Conservation (phyloP, 2,797 vertebrate species). For the Astyanax mexicanus region DNA sequence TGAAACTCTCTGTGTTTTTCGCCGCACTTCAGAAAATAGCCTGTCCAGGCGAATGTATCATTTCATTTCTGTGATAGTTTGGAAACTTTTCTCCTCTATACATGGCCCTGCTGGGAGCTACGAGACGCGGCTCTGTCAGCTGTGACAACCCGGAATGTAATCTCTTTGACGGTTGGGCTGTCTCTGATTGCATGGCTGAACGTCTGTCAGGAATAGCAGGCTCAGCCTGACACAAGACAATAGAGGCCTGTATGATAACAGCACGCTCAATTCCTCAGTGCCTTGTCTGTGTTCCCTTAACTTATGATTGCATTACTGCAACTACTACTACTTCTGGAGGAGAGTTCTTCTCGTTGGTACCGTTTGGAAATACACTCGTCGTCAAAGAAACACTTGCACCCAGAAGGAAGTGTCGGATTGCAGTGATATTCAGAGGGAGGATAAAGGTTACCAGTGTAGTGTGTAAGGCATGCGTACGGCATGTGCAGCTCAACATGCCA, state of each 20-base stretch:
- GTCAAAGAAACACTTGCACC: no score
- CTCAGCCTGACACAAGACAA: conserved; percentile 30
- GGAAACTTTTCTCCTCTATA: conserved; percentile 3
- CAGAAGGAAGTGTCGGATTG: no score
- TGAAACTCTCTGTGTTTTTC: not conserved
- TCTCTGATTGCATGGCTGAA: conserved; percentile 30
- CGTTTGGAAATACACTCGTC: not conserved
- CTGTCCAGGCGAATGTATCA: not conserved
- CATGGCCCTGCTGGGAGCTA: conserved; percentile 14
- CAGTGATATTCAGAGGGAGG: no score
- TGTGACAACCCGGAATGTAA: conserved; percentile 12
- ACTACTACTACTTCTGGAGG: not conserved
- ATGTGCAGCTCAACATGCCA: no score
- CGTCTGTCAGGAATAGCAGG: conserved; percentile 31
- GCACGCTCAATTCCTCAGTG: not conserved
- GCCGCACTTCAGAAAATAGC: not conserved
- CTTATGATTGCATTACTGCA: not conserved
- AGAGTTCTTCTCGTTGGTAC: not conserved
- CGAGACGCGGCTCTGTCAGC: conserved; percentile 17
- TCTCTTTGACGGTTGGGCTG: conserved; percentile 14
- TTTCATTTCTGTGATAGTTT: conserved; percentile 19
- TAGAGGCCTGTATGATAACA: conserved; percentile 19
- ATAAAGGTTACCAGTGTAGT: no score
- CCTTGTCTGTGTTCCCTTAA: not conserved
- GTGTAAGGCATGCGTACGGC: no score